Base-by-base conservation (phyloP, 2,797 vertebrate species). In the Phyllotis vaccarum region DNA sequence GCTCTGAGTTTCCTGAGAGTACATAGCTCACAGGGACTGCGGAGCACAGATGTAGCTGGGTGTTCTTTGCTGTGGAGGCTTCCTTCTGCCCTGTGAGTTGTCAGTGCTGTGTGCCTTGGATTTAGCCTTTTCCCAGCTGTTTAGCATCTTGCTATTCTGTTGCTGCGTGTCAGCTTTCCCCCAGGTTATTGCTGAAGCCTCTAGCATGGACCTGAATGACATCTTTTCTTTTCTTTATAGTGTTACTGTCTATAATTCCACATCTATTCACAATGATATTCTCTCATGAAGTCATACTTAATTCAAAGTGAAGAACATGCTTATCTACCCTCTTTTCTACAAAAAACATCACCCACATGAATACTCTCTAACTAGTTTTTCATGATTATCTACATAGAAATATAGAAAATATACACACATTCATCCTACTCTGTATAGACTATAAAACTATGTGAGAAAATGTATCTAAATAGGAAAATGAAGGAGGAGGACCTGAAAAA, bases 341-440 rank as follows among this genome's bases (percentile, higher is more conserved):
- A 80, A 80, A 87, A 91, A 90, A 31, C 14, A n/a, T 13, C 27
- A n/a, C 40, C 86, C 34, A 14, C 40, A 60, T 74, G 43, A 86
- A 85, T 81, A 75, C 56, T 89, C n/a, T n/a, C n/a, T n/a, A n/a
- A n/a, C n/a, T n/a, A n/a, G 46, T 79, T 4, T 72, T 74, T 85
- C 92, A 85, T 46, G 64, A 21, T 43, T 80, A 89, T 78, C n/a
- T 56, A 3, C 10, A 29, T 91, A 40, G 66, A 80, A 68, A 74
- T 78, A 14, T 64, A n/a, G 54, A 52, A 87, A 66, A 95, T 31
- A 12, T 74, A 64, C 76, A 87, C 74, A 83, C 93, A 70, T 94
- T 52, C 1, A 5, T 90, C 31, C 52, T 62, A 34, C 7, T 43
- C 76, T 5, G 5, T 5, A 66, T 43, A 95, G 34, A 54, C 54